phyloP scores from a whole-genome alignment of 92 coral and sea anemone genomes.

The Phenganax stokvisi region DNA sequence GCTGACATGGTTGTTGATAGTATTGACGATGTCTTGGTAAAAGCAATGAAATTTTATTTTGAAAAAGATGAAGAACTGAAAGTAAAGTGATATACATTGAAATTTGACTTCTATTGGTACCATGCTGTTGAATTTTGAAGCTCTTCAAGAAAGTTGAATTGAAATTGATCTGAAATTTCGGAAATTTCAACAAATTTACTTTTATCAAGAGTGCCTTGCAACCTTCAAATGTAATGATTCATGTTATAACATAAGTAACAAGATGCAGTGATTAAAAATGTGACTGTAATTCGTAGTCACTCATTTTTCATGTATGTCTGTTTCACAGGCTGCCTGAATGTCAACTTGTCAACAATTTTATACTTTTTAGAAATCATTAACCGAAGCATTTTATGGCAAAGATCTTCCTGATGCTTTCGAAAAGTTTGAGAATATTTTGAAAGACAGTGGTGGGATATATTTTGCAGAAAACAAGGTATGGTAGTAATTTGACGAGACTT shows the following conservation, averaged over 20 bases:
- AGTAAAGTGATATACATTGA: neutral
- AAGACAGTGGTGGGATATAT: constrained; percentile 17
- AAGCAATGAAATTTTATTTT: neutral
- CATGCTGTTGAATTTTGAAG: neutral
- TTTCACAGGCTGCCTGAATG: neutral
- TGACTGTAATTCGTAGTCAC: too few relatives aligned
- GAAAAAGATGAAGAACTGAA: constrained; percentile 32
- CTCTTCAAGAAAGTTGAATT: too few relatives aligned
- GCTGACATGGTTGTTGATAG: constrained; percentile 38
- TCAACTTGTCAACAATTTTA: neutral
- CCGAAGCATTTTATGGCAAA: neutral
- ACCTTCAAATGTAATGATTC: too few relatives aligned
- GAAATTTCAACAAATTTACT: too few relatives aligned
- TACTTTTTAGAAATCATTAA: constrained; percentile 11
- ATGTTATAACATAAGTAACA: too few relatives aligned
- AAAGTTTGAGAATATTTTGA: constrained; percentile 3
- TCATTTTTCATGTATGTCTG: neutral
- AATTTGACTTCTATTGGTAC: neutral
- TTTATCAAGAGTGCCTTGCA: too few relatives aligned
- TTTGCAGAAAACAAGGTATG: constrained; percentile 26
- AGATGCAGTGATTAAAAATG: too few relatives aligned
- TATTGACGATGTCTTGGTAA: neutral
- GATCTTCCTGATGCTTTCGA: neutral
- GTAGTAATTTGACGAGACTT: neutral
- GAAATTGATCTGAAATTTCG: too few relatives aligned